These are phyloP conservation scores for Lepisosteus osseus DNA, from an alignment of 2,113 vertebrate species.

Conservation along the genomic window DNA sequence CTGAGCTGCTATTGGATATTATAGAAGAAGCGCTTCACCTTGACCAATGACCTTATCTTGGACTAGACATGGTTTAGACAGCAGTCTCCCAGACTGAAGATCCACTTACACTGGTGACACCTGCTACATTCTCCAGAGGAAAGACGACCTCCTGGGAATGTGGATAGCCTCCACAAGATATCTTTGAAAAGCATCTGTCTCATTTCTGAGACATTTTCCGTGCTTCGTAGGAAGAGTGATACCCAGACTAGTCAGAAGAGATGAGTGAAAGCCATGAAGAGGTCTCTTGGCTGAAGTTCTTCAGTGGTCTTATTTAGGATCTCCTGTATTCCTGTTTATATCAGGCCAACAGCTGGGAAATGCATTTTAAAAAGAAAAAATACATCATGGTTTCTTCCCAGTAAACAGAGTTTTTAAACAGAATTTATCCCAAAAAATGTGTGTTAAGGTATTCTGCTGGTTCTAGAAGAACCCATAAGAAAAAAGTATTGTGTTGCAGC, in stretches of 20 bases:
- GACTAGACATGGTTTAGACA: no score
- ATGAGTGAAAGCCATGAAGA: not conserved
- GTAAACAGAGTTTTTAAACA: no score
- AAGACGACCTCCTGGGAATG: constrained; percentile 24
- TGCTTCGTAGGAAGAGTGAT: constrained; percentile 4
- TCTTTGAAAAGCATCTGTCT: constrained; percentile 34
- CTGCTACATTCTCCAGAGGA: constrained; percentile 30
- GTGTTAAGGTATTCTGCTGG: no score
- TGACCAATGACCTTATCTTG: no score
- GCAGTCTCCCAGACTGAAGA: not conserved
- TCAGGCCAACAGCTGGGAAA: no score
- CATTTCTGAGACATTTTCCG: constrained; percentile 27
- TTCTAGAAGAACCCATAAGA: no score
- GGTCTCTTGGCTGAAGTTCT: not conserved
- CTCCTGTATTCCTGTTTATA: no score
- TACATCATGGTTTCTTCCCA: no score
- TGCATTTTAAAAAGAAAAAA: no score
- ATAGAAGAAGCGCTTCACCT: no score
- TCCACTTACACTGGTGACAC: constrained; percentile 13
- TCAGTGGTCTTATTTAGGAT: not conserved
- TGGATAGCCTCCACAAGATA: constrained; percentile 25
- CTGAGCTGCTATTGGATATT: not conserved
- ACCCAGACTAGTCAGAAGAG: constrained; percentile 13
- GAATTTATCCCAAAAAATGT: no score
- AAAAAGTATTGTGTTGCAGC: no score